Evolutionary conservation across 1,140 invertebrate species (phyloP).

Genomic region (Drosophila sproati): DNA sequence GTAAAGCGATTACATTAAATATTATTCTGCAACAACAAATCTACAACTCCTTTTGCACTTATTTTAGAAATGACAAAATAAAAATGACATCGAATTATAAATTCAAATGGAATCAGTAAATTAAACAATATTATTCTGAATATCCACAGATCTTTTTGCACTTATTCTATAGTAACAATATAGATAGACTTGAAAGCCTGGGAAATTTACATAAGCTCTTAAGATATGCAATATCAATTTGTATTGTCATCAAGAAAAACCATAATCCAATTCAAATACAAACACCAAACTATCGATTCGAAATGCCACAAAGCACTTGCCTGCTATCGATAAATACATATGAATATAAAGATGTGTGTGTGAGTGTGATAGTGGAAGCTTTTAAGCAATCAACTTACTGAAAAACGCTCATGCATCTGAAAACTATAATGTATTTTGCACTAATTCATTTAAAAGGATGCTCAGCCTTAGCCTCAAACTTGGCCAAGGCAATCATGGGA

Average conservation of each 20-base stretch:
- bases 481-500: constrained; percentile 47
- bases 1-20: too few species aligned
- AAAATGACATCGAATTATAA: background rate
- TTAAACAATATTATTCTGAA: too few species aligned
- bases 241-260: constrained; percentile 19
- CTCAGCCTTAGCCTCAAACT: constrained; percentile 60
- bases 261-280: constrained; percentile 22
- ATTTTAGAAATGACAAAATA: too few species aligned
- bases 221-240: constrained; percentile 28
- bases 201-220: background rate
- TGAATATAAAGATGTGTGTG: background rate
- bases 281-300: constrained; percentile 47
- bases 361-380: constrained; percentile 42
- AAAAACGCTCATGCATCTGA: constrained; percentile 50
- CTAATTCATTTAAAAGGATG: constrained; percentile 72
- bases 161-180: background rate
- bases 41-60: too few species aligned
- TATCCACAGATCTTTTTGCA: too few species aligned
- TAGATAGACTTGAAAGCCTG: background rate
- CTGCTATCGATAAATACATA: constrained; percentile 33
- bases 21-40: too few species aligned
- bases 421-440: constrained; percentile 64
- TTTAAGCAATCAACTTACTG: constrained; percentile 62
- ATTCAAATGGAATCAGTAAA: too few species aligned
- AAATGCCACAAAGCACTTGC: constrained; percentile 37